phyloP scores from a whole-genome alignment of 2,888 invertebrate genomes.

The Syritta pipiens region DNA sequence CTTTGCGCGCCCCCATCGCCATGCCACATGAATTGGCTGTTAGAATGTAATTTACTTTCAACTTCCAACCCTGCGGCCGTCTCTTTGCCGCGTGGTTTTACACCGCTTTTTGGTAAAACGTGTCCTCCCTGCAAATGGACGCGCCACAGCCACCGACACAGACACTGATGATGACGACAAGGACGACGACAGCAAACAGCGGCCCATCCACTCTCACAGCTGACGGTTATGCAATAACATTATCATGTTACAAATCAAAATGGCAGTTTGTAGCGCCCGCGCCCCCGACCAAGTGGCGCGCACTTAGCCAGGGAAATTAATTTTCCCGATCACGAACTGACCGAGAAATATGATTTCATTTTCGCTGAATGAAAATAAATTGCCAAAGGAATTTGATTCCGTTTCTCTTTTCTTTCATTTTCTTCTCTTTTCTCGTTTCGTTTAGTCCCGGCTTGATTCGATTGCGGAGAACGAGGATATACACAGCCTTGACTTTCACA shows the following conservation, averaged over 20 bases:
- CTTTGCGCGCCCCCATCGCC: not conserved
- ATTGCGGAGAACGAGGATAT: slow-evolving; percentile 11
- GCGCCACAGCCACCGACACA: too few species aligned
- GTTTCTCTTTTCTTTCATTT: slow-evolving; percentile 6
- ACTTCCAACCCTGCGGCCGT: not conserved
- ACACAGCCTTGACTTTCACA: slow-evolving; percentile 37
- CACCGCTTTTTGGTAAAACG: not conserved
- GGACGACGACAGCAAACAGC: not conserved
- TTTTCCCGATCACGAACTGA: slow-evolving; percentile 65
- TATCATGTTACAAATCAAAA: slow-evolving; percentile 54
- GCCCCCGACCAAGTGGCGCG: slow-evolving; percentile 13
- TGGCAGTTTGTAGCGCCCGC: slow-evolving; percentile 26
- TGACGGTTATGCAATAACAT: slow-evolving; percentile 39
- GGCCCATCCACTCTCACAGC: not conserved
- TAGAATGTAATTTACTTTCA: slow-evolving; percentile 22
- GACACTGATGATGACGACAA: not conserved
- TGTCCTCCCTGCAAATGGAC: slow-evolving; percentile 20
- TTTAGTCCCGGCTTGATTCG: not conserved
- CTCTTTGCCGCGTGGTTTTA: not conserved
- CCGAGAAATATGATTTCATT: slow-evolving; percentile 65
- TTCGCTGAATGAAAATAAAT: slow-evolving; percentile 67
- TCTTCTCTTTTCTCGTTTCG: not conserved
- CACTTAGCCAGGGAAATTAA: slow-evolving; percentile 54
- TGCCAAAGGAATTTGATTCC: slow-evolving; percentile 63
- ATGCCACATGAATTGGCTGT: slow-evolving; percentile 17